Conservation (phyloP, 92 coral and sea anemone genomes). For the Zoanthus sansibaricus region DNA sequence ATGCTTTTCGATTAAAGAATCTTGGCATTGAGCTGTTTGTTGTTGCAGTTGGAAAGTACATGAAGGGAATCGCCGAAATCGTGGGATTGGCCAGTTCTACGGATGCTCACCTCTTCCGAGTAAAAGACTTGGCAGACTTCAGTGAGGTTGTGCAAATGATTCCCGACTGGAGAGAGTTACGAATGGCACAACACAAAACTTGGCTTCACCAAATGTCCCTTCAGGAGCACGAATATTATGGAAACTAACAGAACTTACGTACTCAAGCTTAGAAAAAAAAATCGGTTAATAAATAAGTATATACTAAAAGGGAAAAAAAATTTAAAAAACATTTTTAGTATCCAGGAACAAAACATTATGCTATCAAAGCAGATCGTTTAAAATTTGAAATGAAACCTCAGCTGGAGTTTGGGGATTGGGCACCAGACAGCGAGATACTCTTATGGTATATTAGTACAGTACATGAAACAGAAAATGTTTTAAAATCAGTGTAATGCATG, state of each 20-base stretch:
- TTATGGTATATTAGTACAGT: too few species aligned
- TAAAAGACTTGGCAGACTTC: conserved; percentile 51
- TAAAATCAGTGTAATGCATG: too few species aligned
- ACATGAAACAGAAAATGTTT: too few species aligned
- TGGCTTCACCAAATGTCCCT: conserved; percentile 72
- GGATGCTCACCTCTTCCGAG: conserved; percentile 82
- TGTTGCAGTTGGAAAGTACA: conserved; percentile 82
- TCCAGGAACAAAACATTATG: too few species aligned
- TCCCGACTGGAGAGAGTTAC: conserved; percentile 76
- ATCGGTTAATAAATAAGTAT: too few species aligned
- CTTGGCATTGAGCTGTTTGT: conserved; percentile 81
- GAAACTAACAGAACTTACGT: background rate
- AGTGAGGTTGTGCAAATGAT: conserved; percentile 73
- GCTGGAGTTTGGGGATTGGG: too few species aligned
- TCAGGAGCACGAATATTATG: conserved; percentile 7
- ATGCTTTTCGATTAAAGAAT: conserved; percentile 74
- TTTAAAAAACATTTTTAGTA: too few species aligned
- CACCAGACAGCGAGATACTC: too few species aligned
- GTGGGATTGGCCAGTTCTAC: conserved; percentile 87
- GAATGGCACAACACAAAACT: conserved; percentile 48
- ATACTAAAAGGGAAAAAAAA: too few species aligned
- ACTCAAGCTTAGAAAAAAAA: too few species aligned
- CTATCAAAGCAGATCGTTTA: too few species aligned
- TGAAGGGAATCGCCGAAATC: conserved; percentile 83
- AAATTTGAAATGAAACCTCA: too few species aligned